Evolutionary conservation across 2,888 invertebrate genomes (phyloP), one percentile per base, ranked within the genome.

Genomic region (Operophtera brumata): DNA sequence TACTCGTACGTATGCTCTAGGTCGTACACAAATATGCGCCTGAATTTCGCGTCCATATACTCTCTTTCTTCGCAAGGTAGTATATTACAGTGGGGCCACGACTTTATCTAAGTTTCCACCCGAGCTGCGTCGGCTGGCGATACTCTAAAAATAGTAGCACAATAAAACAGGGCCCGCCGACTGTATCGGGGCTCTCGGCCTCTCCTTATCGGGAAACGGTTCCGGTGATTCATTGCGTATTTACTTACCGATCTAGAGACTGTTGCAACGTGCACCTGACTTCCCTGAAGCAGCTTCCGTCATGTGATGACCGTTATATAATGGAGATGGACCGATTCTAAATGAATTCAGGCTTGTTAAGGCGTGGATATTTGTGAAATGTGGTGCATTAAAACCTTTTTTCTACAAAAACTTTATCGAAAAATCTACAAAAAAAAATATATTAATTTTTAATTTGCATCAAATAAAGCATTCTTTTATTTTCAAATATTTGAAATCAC

Each of bases 61-160:
- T 32, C 44, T 32, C 36, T 9, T 42, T 49, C 43, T 32, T 40
- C 37, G 47, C 53, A 54, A 60, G 75, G 79, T 76, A 75, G 80
- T 86, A 84, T 79, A 80, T 84, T 80, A 85, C 80, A 65, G 73
- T 69, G 79, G 75, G 80, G 80, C 76, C 78, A 80, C 83, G 85
- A 82, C 84, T 86, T 86, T 88, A 89, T 88, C 87, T 82, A 70
- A 82, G 84, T 84, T 87, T 88, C 87, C 87, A 82, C 83, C 77
- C 78, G 84, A 78, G 78, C 77, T 82, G 80, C 81, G 78, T 80
- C 79, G 78, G 71, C 75, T 73, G 72, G 80, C 86, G 86, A 86
- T 86, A 84, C 79, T 80, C 76, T 80, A 84, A 83, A 86, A 87
- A 87, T 87, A 84, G 81, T 84, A 71, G 79, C 79, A 86, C 86